Conservation (phyloP, 1,140 invertebrate species). For the Hesperophylax magnus region DNA sequence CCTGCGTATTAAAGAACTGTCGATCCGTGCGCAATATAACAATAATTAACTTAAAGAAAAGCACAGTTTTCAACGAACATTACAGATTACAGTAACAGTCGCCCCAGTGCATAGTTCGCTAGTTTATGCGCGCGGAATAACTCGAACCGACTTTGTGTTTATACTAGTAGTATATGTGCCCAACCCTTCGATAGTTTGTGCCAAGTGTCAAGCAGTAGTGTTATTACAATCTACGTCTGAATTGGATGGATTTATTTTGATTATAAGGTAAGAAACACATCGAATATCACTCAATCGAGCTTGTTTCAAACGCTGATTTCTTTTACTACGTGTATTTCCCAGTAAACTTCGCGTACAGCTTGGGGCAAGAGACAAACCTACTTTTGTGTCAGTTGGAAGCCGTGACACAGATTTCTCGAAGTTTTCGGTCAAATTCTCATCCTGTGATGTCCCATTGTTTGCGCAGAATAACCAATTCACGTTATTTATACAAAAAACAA, state of each 20-base stretch:
- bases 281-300: no score
- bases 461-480: neutral
- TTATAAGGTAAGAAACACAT: conserved; percentile 23
- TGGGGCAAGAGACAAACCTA: conserved; percentile 22
- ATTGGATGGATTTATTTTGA: conserved; percentile 46
- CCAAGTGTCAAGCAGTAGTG: conserved; percentile 34
- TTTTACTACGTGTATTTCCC: neutral
- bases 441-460: neutral
- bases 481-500: neutral
- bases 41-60: conserved; percentile 16
- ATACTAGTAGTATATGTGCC: conserved; percentile 23
- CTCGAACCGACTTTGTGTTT: conserved; percentile 23
- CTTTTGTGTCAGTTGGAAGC: conserved; percentile 36
- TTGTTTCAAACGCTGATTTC: neutral
- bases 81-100: neutral
- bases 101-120: conserved; percentile 8
- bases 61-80: conserved; percentile 3
- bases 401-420: conserved; percentile 23
- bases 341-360: neutral
- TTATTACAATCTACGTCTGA: conserved; percentile 19
- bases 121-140: conserved; percentile 43
- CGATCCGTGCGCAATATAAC: conserved; percentile 35
- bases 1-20: conserved; percentile 26
- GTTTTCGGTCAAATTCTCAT: neutral
- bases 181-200: conserved; percentile 34